Percentiles rank a stretch among this genome's conserved stretches.
Conservation (phyloP, 2,888 invertebrate genomes). For the Rhagonycha lutea region DNA sequence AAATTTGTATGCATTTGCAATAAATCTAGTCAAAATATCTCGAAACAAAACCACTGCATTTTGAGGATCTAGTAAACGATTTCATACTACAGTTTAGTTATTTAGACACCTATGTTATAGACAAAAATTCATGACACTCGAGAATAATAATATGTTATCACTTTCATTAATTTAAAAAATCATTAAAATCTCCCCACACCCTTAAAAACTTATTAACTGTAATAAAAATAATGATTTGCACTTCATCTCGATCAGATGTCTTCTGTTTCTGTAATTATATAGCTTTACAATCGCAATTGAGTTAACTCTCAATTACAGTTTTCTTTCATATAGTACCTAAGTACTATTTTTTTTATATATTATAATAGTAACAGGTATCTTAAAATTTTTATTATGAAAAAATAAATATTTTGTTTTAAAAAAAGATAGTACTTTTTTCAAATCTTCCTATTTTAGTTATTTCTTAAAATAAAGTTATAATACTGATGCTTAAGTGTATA, state of each 20-base stretch:
- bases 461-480: background rate
- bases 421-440: background rate
- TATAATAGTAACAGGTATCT: background rate
- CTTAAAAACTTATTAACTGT: conserved; percentile 2
- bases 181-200: conserved; percentile 6
- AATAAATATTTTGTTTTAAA: background rate
- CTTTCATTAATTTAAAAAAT: background rate
- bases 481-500: background rate
- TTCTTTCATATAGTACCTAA: conserved; percentile 9
- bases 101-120: background rate
- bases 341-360: conserved; percentile 6
- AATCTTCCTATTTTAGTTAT: background rate
- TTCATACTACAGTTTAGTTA: too few species aligned
- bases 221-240: conserved; percentile 40
- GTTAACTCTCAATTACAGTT: background rate
- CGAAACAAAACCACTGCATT: too few species aligned
- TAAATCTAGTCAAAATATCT: too few species aligned
- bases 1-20: too few species aligned
- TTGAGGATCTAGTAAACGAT: too few species aligned
- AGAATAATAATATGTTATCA: background rate
- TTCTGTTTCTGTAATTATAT: conserved; percentile 35
- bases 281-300: background rate
- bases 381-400: conserved; percentile 6
- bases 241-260: conserved; percentile 48
- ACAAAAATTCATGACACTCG: background rate